Evolutionary conservation across 1,140 invertebrate genomes (phyloP).

Genomic region (Drosophila grimshawi): DNA sequence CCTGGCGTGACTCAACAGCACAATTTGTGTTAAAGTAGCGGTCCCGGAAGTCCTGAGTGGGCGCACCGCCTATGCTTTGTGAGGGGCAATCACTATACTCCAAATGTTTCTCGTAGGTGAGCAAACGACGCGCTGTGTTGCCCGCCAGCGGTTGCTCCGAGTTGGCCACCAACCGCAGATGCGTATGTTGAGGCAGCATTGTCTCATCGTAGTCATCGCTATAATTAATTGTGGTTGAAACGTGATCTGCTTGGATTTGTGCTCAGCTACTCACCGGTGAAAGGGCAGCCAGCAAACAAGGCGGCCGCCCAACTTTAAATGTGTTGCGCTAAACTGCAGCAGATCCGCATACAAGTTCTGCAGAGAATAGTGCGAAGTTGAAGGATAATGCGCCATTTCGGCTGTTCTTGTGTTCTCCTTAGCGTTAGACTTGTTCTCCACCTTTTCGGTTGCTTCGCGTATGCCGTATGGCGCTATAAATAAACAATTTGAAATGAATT

Average conservation of each 20-base stretch:
- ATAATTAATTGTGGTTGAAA: neutral
- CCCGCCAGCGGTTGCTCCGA: slow-evolving; percentile 94
- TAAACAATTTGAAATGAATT: slow-evolving; percentile 76
- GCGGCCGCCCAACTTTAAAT: slow-evolving; percentile 90
- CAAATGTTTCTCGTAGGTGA: slow-evolving; percentile 93
- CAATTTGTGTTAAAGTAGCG: slow-evolving; percentile 87
- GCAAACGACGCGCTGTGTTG: slow-evolving; percentile 91
- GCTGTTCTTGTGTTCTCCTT: slow-evolving; percentile 80
- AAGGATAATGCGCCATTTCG: slow-evolving; percentile 86
- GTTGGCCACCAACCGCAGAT: slow-evolving; percentile 91
- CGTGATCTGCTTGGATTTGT: neutral
- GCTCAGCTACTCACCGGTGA: slow-evolving; percentile 87
- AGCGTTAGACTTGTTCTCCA: slow-evolving; percentile 87
- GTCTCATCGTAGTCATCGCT: slow-evolving; percentile 91
- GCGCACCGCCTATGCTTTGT: slow-evolving; percentile 1
- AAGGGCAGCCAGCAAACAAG: slow-evolving; percentile 97
- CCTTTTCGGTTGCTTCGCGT: slow-evolving; percentile 95
- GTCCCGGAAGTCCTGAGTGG: slow-evolving; percentile 63
- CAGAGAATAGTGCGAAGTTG: slow-evolving; percentile 94
- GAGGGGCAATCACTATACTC: slow-evolving; percentile 75
- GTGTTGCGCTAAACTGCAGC: slow-evolving; percentile 91
- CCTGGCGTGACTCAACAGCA: slow-evolving; percentile 87
- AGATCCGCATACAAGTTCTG: slow-evolving; percentile 93
- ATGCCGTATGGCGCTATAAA: slow-evolving; percentile 97
- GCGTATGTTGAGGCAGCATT: slow-evolving; percentile 91